Conservation (phyloP, 1,140 invertebrate species). For the Calosoma granatense region DNA sequence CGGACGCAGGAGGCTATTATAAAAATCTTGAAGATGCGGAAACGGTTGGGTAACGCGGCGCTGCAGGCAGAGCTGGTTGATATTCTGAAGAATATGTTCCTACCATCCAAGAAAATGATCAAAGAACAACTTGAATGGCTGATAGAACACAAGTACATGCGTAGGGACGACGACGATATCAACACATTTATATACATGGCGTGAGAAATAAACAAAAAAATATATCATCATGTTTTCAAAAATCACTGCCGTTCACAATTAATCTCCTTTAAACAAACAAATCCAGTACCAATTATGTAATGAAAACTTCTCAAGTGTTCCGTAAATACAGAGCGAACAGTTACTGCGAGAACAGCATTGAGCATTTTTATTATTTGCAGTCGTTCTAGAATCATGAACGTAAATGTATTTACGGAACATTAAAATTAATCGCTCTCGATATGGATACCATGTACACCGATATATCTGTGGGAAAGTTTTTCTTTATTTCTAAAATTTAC, state of each 20-base stretch:
- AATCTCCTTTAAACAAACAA: too few species aligned
- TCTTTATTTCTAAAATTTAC: too few species aligned
- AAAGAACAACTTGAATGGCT: constrained; percentile 99
- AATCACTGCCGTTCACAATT: not conserved
- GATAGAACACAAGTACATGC: constrained; percentile 97
- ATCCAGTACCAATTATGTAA: not conserved
- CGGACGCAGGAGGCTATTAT: constrained; percentile 94
- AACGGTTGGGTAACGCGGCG: constrained; percentile 85
- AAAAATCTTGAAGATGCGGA: constrained; percentile 97
- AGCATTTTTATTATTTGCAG: too few species aligned
- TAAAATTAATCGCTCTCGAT: too few species aligned
- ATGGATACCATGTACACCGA: too few species aligned
- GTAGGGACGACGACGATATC: constrained; percentile 91
- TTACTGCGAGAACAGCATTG: too few species aligned
- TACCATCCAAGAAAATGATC: constrained; percentile 98
- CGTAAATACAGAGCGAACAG: too few species aligned
- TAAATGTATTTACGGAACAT: too few species aligned
- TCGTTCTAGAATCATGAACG: too few species aligned
- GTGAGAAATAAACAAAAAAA: constrained; percentile 41
- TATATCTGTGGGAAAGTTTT: too few species aligned
- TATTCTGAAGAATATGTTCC: constrained; percentile 98
- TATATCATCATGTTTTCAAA: not conserved
- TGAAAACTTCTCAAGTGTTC: too few species aligned
- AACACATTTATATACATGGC: constrained; percentile 98
- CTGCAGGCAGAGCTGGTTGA: constrained; percentile 95